Evolutionary conservation across 2,888 invertebrate species (phyloP).

Genomic region (Antheraea assamensis): DNA sequence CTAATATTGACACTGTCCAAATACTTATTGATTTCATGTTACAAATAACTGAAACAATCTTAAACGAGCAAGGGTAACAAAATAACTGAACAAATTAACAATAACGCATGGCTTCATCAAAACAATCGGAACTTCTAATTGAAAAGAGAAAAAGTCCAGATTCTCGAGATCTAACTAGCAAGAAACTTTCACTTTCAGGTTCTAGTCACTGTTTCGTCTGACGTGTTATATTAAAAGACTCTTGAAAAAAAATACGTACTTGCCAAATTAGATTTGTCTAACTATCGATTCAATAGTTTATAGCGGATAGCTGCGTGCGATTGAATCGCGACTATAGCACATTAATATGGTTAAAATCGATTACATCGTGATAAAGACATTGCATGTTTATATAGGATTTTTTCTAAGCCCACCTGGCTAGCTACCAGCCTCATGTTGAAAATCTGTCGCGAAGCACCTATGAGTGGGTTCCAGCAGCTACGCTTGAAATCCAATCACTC

Average conservation of each 20-base stretch:
- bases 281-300: background rate
- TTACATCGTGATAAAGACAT: no score
- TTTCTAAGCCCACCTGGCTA: no score
- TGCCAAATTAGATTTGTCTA: background rate
- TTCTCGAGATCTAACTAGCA: constrained; percentile 2
- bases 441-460: no score
- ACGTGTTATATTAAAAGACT: background rate
- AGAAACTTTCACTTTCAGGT: constrained; percentile 1
- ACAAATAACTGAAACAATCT: background rate
- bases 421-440: no score
- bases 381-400: no score
- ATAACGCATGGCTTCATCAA: background rate
- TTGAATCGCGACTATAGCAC: no score
- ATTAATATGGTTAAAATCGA: no score
- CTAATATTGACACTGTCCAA: no score
- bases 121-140: constrained; percentile 9
- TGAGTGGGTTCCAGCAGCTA: no score
- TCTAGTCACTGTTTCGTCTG: background rate
- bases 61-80: background rate
- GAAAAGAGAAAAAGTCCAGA: constrained; percentile 7
- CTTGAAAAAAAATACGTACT: background rate
- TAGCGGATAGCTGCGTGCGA: no score
- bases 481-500: no score
- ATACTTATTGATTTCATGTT: background rate
- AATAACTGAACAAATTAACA: background rate